Conservation (phyloP, 2,797 vertebrate genomes). For the Meriones psammophilus region DNA sequence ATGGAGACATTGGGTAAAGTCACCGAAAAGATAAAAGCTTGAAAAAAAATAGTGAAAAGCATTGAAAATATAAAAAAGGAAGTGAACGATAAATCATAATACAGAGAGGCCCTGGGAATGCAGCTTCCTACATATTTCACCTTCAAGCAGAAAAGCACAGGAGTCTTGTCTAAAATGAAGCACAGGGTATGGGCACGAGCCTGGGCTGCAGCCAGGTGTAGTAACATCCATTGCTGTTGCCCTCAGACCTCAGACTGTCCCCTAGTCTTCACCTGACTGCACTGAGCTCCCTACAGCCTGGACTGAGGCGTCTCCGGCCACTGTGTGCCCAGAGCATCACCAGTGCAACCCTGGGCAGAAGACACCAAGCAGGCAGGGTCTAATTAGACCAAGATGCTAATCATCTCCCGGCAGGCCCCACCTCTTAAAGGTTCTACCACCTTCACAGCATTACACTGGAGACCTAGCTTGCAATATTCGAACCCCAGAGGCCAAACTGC, state of each 20-base stretch:
- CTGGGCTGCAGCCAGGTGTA: not conserved
- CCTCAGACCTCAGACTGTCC: not conserved
- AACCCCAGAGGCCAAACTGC: not conserved
- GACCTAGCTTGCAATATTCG: not conserved
- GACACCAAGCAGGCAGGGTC: not conserved
- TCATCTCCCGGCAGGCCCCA: not conserved
- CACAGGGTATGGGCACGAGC: fast-evolving
- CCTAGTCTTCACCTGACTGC: not conserved
- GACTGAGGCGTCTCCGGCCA: not conserved
- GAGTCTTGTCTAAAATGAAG: not conserved
- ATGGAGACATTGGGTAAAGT: not conserved
- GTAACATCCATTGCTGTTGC: not conserved
- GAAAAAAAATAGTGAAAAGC: not conserved
- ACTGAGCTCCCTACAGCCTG: not conserved
- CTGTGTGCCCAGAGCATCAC: not conserved
- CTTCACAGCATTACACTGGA: not conserved
- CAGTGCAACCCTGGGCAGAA: not conserved
- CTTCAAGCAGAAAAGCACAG: not conserved
- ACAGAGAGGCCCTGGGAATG: not conserved
- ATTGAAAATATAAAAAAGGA: conserved; percentile 11
- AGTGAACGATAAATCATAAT: not conserved
- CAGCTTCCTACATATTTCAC: not conserved
- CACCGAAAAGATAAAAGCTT: not conserved
- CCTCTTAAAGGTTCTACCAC: not conserved
- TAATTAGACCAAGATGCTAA: not conserved